Conservation (phyloP, 92 coral and sea anemone genomes). For the Bergia puertoricense region DNA sequence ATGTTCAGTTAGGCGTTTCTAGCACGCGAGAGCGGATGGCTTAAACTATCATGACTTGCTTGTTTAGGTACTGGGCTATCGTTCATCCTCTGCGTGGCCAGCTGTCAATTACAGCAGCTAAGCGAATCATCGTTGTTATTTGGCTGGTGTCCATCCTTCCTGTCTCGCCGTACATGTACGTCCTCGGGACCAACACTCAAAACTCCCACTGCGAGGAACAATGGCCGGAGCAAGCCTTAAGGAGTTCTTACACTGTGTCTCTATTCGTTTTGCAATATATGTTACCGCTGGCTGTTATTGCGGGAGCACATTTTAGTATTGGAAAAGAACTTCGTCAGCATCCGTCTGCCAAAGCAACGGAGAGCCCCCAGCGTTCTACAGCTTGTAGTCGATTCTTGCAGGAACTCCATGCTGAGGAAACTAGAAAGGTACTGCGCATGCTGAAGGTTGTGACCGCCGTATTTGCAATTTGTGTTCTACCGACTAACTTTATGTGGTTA, state of each 20-base stretch:
- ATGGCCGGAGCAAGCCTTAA: constrained; percentile 52
- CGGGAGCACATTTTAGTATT: constrained; percentile 72
- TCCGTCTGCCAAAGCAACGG: not conserved
- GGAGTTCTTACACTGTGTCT: constrained; percentile 66
- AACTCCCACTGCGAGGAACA: constrained; percentile 60
- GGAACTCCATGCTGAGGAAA: constrained; percentile 68
- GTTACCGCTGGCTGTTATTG: constrained; percentile 68
- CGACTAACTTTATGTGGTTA: constrained; percentile 75
- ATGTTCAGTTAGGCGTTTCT: too few relatives aligned
- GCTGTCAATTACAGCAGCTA: constrained; percentile 60
- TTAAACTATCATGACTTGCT: not conserved
- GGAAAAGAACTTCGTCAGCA: constrained; percentile 61
- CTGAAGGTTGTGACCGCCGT: constrained; percentile 74
- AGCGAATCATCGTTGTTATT: constrained; percentile 62
- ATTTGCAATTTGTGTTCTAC: constrained; percentile 72
- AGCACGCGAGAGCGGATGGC: too few relatives aligned
- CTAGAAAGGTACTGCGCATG: constrained; percentile 81
- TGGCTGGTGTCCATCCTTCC: constrained; percentile 73
- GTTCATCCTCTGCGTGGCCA: constrained; percentile 77
- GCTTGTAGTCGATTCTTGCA: constrained; percentile 57
- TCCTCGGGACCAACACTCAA: constrained; percentile 40
- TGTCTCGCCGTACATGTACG: constrained; percentile 71
- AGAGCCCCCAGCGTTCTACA: constrained; percentile 36
- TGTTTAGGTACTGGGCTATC: constrained; percentile 85
- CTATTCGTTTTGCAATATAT: constrained; percentile 67